Percentiles rank a stretch among this genome's conserved stretches.
Evolutionary conservation across 2,888 invertebrate genomes (phyloP).

Genomic region (Oxycera nigricornis): DNA sequence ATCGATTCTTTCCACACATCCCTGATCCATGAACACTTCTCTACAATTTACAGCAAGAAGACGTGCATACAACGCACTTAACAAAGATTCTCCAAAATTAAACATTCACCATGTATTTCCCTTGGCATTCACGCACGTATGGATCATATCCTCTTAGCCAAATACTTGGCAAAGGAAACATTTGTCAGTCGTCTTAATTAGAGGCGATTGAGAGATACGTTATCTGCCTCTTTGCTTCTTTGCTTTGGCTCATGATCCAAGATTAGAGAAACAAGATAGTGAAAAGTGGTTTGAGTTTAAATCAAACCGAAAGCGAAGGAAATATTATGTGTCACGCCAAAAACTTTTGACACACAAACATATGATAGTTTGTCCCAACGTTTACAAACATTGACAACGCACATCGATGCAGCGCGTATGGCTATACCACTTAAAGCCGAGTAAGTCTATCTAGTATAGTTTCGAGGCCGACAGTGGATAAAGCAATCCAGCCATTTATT

Average conservation of each 20-base stretch:
- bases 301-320: slow-evolving; percentile 30
- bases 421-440: neutral
- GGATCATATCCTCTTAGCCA: slow-evolving; percentile 43
- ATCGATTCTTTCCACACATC: too few species aligned
- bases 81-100: slow-evolving; percentile 30
- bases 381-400: neutral
- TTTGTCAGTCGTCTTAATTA: slow-evolving; percentile 51
- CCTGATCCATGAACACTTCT: too few species aligned
- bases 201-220: slow-evolving; percentile 34
- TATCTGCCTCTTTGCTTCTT: slow-evolving; percentile 18
- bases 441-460: too few species aligned
- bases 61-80: neutral
- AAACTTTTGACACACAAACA: slow-evolving; percentile 12
- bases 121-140: neutral
- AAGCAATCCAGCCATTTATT: slow-evolving; percentile 10
- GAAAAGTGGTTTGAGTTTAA: slow-evolving; percentile 3
- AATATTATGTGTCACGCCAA: slow-evolving; percentile 34
- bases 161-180: slow-evolving; percentile 50
- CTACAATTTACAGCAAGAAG: neutral
- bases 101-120: neutral
- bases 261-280: slow-evolving; percentile 9
- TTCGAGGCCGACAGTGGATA: neutral
- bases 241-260: slow-evolving; percentile 17
- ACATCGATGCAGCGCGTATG: slow-evolving; percentile 2
- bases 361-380: slow-evolving; percentile 7